A percentile compares a stretch with the other conserved stretches of the same genome.
These are phyloP conservation scores for Laupala kohalensis DNA, from an alignment of 1,140 invertebrate genomes.

Conservation along the genomic window DNA sequence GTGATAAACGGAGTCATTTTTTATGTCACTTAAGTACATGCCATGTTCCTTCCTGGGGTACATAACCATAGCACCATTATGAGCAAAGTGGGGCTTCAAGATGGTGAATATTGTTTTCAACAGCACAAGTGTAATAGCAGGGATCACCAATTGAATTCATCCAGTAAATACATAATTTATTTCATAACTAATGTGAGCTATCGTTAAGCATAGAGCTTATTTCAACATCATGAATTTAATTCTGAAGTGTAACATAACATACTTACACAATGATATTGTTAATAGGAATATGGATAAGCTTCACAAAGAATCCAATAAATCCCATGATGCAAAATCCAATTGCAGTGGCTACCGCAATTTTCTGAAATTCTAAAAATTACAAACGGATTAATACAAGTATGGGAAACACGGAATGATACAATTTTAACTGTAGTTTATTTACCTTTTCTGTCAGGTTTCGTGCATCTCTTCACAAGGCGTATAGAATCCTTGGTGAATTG, in stretches of 20 bases:
- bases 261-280: slow-evolving; percentile 97
- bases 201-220: too few relatives aligned
- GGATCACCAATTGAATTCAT: too few relatives aligned
- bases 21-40: too few relatives aligned
- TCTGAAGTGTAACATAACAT: slow-evolving; percentile 6
- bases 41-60: too few relatives aligned
- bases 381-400: neutral
- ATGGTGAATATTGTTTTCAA: too few relatives aligned
- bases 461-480: slow-evolving; percentile 95
- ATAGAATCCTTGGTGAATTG: slow-evolving; percentile 97
- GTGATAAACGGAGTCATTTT: too few relatives aligned
- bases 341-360: slow-evolving; percentile 98
- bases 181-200: too few relatives aligned
- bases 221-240: too few relatives aligned
- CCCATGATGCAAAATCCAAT: slow-evolving; percentile 99
- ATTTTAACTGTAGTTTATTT: slow-evolving; percentile 17
- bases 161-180: too few relatives aligned
- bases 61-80: too few relatives aligned
- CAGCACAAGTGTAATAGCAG: too few relatives aligned
- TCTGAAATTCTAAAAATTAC: slow-evolving; percentile 86
- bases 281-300: slow-evolving; percentile 99
- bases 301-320: slow-evolving; percentile 99
- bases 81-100: too few relatives aligned
- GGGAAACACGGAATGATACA: neutral
- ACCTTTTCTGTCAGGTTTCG: slow-evolving; percentile 98